Conservation (phyloP, 1,140 invertebrate genomes). For the Drosophila kohkoa region DNA sequence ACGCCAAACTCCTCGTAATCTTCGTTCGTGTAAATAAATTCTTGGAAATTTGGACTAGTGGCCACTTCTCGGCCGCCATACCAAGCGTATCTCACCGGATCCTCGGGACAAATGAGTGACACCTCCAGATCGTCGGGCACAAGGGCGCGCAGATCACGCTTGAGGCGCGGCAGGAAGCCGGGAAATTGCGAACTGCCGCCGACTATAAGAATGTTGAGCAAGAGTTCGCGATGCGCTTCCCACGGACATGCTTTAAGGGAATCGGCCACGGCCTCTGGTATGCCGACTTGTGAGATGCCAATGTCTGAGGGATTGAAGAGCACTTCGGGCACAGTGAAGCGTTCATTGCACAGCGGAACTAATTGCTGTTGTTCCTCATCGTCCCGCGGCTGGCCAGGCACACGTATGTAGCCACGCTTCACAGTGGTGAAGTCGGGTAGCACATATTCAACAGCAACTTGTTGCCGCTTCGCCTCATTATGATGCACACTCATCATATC, state of each 20-base stretch:
- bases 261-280: constrained; percentile 94
- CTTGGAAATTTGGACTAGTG: constrained; percentile 90
- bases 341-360: constrained; percentile 95
- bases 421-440: constrained; percentile 97
- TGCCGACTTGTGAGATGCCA: constrained; percentile 94
- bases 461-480: constrained; percentile 86
- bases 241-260: constrained; percentile 90
- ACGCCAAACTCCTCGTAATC: constrained; percentile 96
- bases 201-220: constrained; percentile 95
- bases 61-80: constrained; percentile 92
- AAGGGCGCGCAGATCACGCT: constrained; percentile 91
- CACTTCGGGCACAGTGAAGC: constrained; percentile 97
- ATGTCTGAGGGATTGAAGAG: constrained; percentile 98
- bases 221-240: constrained; percentile 92
- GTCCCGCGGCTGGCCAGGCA: constrained; percentile 50
- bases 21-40: constrained; percentile 91
- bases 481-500: constrained; percentile 93
- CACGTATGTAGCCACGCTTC: constrained; percentile 90
- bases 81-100: constrained; percentile 95
- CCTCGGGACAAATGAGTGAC: constrained; percentile 89
- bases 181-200: constrained; percentile 95
- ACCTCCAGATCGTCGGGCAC: constrained; percentile 92
- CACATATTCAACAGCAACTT: constrained; percentile 96
- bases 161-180: constrained; percentile 93
- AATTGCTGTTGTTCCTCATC: constrained; percentile 88